Percentiles rank a stretch among this genome's conserved stretches.
Conservation (phyloP, 1,140 invertebrate species). For the Drosophila kurseongensis region DNA sequence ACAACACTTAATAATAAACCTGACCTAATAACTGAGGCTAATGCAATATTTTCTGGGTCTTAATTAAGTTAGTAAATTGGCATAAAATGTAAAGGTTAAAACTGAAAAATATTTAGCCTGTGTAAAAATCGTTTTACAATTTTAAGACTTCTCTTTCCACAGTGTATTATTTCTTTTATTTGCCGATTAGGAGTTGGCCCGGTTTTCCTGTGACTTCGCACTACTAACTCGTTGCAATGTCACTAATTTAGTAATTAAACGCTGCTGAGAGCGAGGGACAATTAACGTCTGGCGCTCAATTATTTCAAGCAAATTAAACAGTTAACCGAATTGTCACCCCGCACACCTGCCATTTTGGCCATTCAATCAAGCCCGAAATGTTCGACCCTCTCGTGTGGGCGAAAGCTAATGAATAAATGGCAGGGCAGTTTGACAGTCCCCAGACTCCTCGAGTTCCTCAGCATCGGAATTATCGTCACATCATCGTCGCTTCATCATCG, state of each 20-base stretch:
- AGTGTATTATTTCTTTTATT: slow-evolving; percentile 1
- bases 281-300: slow-evolving; percentile 46
- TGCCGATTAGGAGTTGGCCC: neutral
- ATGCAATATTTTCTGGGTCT: neutral
- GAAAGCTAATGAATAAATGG: slow-evolving; percentile 73
- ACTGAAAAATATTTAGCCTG: no score
- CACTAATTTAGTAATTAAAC: slow-evolving; percentile 46
- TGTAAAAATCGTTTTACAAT: neutral
- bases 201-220: no score
- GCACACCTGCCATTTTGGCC: slow-evolving; percentile 39
- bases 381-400: slow-evolving; percentile 38
- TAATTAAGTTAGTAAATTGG: neutral
- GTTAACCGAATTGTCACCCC: slow-evolving; percentile 76
- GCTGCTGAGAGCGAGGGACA: slow-evolving; percentile 11
- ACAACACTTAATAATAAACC: neutral
- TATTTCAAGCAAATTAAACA: slow-evolving; percentile 82
- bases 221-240: neutral
- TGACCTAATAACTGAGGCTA: neutral
- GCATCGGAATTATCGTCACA: slow-evolving; percentile 33
- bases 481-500: slow-evolving; percentile 37
- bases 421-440: slow-evolving; percentile 42
- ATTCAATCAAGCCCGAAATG: slow-evolving; percentile 50
- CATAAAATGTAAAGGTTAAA: neutral
- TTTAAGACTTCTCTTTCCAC: neutral
- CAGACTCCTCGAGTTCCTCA: slow-evolving; percentile 15